Percentiles rank a stretch among this genome's conserved stretches.
Evolutionary conservation across 2,888 invertebrate genomes (phyloP).

Genomic region (Nomada goodeniana): DNA sequence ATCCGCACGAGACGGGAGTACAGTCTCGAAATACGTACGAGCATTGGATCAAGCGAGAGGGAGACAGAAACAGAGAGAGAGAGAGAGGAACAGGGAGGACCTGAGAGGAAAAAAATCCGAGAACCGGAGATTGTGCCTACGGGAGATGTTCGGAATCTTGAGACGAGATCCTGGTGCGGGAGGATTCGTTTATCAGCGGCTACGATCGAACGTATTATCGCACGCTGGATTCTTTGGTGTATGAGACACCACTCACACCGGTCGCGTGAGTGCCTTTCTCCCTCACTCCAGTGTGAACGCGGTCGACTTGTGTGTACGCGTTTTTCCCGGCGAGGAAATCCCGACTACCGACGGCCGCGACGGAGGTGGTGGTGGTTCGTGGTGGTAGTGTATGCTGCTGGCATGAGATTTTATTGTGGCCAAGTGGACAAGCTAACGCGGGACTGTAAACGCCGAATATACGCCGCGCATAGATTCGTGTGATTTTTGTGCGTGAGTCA

Average conservation of each 20-base stretch:
- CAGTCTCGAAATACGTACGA: conserved; percentile 5
- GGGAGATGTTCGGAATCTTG: conserved; percentile 68
- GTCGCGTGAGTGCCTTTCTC: conserved; percentile 19
- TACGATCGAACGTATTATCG: conserved; percentile 50
- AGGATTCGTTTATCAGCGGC: conserved; percentile 58
- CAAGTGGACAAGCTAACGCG: conserved; percentile 19
- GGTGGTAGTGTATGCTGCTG: conserved; percentile 24
- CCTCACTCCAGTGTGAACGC: conserved; percentile 27
- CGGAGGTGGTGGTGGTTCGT: conserved; percentile 17
- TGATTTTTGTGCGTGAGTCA: conserved; percentile 19
- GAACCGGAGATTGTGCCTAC: conserved; percentile 19
- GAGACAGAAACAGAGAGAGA: conserved; percentile 15
- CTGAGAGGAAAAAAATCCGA: conserved; percentile 18
- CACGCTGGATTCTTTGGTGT: conserved; percentile 38
- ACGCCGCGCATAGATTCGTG: conserved; percentile 15
- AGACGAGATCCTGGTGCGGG: conserved; percentile 63
- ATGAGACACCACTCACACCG: conserved; percentile 41
- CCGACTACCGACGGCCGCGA: conserved; percentile 10
- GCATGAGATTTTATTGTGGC: conserved; percentile 48
- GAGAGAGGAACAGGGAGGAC: conserved; percentile 7
- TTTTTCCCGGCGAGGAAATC: conserved; percentile 45
- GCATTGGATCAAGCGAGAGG: background rate
- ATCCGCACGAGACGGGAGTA: background rate
- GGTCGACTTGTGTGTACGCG: conserved; percentile 26
- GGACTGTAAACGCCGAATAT: conserved; percentile 22